Percentiles rank a stretch among this genome's conserved stretches.
phyloP scores from a whole-genome alignment of 2,797 vertebrate species.

The Pantherophis vulpinus region DNA sequence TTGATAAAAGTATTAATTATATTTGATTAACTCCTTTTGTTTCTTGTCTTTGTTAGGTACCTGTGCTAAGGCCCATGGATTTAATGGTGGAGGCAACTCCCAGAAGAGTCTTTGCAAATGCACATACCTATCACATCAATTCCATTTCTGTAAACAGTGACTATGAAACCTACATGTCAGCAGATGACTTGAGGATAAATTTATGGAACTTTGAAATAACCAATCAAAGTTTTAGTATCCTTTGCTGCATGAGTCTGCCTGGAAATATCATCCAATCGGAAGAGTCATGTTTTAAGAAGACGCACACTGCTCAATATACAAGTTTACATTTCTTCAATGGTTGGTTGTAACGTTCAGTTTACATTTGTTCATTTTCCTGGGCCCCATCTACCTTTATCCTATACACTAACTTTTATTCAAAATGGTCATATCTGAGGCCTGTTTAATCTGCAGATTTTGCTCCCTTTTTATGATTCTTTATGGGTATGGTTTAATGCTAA shows the following conservation, averaged over 20 bases:
- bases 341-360: constrained; percentile 10
- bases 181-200: constrained; percentile 93
- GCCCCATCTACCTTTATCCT: neutral
- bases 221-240: constrained; percentile 98
- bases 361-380: neutral
- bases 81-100: constrained; percentile 95
- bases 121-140: constrained; percentile 97
- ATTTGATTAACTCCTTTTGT: neutral
- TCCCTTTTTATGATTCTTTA: neutral
- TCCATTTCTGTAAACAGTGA: constrained; percentile 97
- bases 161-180: constrained; percentile 95
- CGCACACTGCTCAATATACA: neutral
- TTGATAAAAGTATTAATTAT: neutral
- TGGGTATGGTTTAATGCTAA: neutral
- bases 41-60: constrained; percentile 75
- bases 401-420: neutral
- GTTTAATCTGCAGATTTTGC: neutral
- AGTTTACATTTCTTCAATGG: constrained; percentile 17
- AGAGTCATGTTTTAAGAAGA: neutral
- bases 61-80: constrained; percentile 92
- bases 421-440: neutral
- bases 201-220: constrained; percentile 97
- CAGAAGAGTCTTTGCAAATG: constrained; percentile 89
- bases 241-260: constrained; percentile 52
- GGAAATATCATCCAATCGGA: neutral